Percentiles rank a stretch among this genome's conserved stretches.
phyloP scores from a whole-genome alignment of 2,888 invertebrate genomes.

The Pristionchus entomophagus region DNA sequence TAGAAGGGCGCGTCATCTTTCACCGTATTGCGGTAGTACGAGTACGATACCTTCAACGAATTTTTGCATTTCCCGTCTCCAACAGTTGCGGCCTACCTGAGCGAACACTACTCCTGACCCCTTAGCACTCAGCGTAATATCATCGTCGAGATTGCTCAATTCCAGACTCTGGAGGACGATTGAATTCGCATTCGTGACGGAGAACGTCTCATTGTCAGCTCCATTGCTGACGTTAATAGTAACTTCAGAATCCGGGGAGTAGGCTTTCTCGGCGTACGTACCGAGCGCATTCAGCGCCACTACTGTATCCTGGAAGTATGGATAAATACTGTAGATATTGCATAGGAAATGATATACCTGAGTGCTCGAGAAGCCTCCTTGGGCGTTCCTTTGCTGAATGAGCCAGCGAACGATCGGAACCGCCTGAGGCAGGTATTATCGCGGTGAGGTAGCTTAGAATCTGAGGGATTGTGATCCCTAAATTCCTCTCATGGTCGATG shows the following conservation, averaged over 20 bases:
- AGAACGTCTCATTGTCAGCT: slow-evolving; percentile 75
- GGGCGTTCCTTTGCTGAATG: slow-evolving; percentile 83
- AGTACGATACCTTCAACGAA: slow-evolving; percentile 82
- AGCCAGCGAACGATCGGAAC: slow-evolving; percentile 85
- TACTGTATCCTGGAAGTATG: slow-evolving; percentile 83
- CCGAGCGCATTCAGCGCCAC: slow-evolving; percentile 85
- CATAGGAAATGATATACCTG: slow-evolving; percentile 77
- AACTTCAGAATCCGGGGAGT: slow-evolving; percentile 79
- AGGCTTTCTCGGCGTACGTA: slow-evolving; percentile 82
- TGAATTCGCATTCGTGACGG: slow-evolving; percentile 65
- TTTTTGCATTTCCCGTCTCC: not conserved
- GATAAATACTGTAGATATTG: too few relatives aligned
- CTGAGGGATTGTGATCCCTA: too few relatives aligned
- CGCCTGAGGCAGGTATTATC: too few relatives aligned
- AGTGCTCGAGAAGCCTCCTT: slow-evolving; percentile 85
- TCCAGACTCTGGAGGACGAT: slow-evolving; percentile 85
- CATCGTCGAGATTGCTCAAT: slow-evolving; percentile 63
- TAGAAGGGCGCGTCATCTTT: slow-evolving; percentile 72
- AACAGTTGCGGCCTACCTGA: slow-evolving; percentile 55
- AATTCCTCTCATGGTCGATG: too few relatives aligned
- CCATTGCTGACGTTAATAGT: slow-evolving; percentile 80
- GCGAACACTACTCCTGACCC: slow-evolving; percentile 84
- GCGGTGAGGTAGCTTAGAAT: too few relatives aligned
- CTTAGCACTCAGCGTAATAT: slow-evolving; percentile 84
- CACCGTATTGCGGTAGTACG: slow-evolving; percentile 84